Percentiles rank a stretch among this genome's conserved stretches.
Conservation (phyloP, 2,888 invertebrate species). For the Drosophila mimica region DNA sequence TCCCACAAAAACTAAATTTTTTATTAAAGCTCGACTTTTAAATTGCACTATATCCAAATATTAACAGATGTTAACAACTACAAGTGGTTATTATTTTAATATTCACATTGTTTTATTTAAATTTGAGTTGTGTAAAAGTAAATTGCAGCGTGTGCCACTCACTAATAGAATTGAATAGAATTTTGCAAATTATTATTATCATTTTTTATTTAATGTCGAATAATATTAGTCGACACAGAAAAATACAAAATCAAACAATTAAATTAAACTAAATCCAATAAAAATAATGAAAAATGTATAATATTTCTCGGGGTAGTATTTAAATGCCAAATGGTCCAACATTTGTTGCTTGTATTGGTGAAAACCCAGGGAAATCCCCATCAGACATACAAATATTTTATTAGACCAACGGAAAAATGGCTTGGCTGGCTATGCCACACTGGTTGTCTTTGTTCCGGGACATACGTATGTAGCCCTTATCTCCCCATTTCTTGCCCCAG, state of each 20-base stretch:
- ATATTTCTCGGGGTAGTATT: not conserved
- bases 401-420: conserved; percentile 94
- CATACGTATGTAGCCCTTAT: conserved; percentile 94
- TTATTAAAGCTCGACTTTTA: not conserved
- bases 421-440: conserved; percentile 92
- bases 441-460: conserved; percentile 92
- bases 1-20: not conserved
- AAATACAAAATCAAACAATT: not conserved
- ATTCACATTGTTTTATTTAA: not conserved
- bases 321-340: not conserved
- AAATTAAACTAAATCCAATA: not conserved
- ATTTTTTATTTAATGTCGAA: no score
- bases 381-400: not conserved
- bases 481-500: conserved; percentile 90
- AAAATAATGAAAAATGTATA: not conserved
- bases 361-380: not conserved
- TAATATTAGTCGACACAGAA: not conserved
- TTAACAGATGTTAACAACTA: not conserved
- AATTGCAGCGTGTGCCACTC: no score
- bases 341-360: not conserved
- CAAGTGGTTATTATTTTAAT: not conserved
- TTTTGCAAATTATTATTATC: no score
- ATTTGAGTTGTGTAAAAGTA: no score
- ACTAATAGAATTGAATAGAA: no score
- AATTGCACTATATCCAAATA: not conserved